Conservation (phyloP, 2,113 vertebrate species). For the human region GRCh38 chr14:54833501-54834000, state of each 20-base stretch:
- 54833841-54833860: neutral
- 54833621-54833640: neutral
- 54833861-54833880: neutral
- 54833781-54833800: neutral
- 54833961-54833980: constrained; percentile 1
- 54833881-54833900: neutral
- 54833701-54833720: neutral
- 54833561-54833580: neutral
- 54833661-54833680: no score
- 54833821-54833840: neutral
- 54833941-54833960: neutral
- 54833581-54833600: neutral
- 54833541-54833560: neutral
- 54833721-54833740: neutral
- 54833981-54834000: constrained; percentile 13
- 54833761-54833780: neutral
- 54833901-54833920: neutral
- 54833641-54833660: no score
- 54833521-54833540: neutral
- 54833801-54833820: neutral
- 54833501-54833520: neutral
- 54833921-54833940: constrained; percentile 1
- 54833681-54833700: neutral
- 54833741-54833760: neutral
- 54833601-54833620: neutral